These are phyloP conservation scores for Drosophila prostipennis DNA, from an alignment of 2,888 invertebrate genomes.

Conservation along the genomic window DNA sequence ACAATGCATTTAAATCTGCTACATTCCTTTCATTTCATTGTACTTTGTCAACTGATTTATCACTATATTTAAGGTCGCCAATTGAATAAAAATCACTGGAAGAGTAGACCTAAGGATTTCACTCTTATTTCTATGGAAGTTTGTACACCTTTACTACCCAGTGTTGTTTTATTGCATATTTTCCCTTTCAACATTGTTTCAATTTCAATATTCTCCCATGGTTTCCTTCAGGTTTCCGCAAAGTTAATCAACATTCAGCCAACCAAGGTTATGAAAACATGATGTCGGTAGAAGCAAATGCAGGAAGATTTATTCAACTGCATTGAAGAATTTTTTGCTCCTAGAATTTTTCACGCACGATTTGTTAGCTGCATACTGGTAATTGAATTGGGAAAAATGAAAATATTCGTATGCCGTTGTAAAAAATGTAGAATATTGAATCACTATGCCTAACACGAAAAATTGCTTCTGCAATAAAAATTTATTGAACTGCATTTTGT, in stretches of 20 bases:
- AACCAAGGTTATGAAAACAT: conserved; percentile 11
- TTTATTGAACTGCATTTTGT: background rate
- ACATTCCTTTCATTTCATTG: no score
- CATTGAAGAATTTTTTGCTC: conserved; percentile 3
- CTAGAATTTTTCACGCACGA: conserved; percentile 1
- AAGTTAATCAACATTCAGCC: conserved; percentile 13
- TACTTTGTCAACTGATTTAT: background rate
- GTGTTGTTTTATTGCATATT: background rate
- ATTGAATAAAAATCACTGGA: no score
- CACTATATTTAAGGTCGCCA: background rate
- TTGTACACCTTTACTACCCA: no score
- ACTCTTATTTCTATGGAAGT: background rate
- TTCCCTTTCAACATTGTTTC: background rate
- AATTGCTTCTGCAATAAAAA: background rate
- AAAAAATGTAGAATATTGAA: background rate
- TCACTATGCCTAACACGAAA: background rate
- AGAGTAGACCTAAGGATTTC: no score
- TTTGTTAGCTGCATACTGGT: background rate
- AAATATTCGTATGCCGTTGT: background rate
- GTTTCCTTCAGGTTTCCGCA: background rate
- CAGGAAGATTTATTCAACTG: conserved; percentile 4
- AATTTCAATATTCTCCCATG: background rate
- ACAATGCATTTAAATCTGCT: no score
- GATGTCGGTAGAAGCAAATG: conserved; percentile 3
- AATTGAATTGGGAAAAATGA: conserved; percentile 4